phyloP scores from a whole-genome alignment of 2,888 invertebrate species.

The Junonia oenone region DNA sequence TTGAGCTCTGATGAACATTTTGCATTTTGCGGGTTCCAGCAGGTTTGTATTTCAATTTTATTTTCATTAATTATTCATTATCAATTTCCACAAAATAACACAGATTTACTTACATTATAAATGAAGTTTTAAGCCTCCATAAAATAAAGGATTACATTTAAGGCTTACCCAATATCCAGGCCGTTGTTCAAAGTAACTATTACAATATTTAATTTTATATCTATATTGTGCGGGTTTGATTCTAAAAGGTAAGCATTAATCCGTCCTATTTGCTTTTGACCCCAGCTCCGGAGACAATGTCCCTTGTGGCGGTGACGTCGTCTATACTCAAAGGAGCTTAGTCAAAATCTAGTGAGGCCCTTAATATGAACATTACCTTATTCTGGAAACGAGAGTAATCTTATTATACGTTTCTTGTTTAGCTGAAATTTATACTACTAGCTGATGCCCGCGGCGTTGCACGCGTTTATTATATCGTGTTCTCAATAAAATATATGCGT shows the following conservation, averaged over 20 bases:
- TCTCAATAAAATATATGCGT: too few species aligned
- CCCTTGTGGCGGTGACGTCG: constrained; percentile 44
- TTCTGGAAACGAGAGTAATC: constrained; percentile 37
- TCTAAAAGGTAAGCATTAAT: constrained; percentile 35
- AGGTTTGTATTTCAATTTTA: too few species aligned
- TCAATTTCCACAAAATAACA: not conserved
- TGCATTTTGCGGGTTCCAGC: too few species aligned
- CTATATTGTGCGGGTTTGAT: constrained; percentile 11
- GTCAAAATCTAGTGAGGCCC: constrained; percentile 48
- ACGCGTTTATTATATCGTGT: too few species aligned
- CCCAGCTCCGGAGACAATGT: constrained; percentile 35
- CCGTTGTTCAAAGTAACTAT: constrained; percentile 6
- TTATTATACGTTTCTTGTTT: constrained; percentile 31
- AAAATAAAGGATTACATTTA: constrained; percentile 10
- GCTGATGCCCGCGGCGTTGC: too few species aligned
- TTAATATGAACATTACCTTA: constrained; percentile 48
- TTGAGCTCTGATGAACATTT: too few species aligned
- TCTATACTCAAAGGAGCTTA: constrained; percentile 48
- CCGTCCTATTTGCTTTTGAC: constrained; percentile 43
- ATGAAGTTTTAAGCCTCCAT: constrained; percentile 2
- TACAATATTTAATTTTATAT: constrained; percentile 18
- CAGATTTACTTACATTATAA: not conserved
- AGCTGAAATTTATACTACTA: constrained; percentile 30
- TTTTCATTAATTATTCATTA: not conserved
- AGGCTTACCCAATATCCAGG: not conserved